Base-by-base conservation (phyloP, 1,140 invertebrate genomes). In the Drosophila willistoni region DNA sequence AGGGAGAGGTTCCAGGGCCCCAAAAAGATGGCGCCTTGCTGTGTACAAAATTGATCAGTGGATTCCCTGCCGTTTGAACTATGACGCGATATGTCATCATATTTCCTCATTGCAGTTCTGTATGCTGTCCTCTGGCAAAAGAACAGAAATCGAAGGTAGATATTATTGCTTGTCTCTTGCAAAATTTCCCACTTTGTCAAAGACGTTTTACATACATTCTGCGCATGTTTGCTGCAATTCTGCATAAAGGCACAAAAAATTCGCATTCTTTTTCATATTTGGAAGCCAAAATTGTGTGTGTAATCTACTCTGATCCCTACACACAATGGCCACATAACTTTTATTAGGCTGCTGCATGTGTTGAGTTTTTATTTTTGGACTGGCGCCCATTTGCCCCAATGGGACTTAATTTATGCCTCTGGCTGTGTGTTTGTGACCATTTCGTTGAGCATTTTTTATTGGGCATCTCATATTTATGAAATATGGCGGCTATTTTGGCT, bases 21-120 rank as follows among this genome's bases (percentile, higher is more conserved):
- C 71, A 74, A 82, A 91, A 91, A 89, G 90, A 91, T 91, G 91
- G 91, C 89, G 89, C 85, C 90, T 70, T 91, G 90, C 90, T 91
- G 90, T 82, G 90, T 90, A 81, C 77, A 91, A 91, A 91, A 91
- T 91, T 91, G 90, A 91, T 91, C 90, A 91, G 85, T 80, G 90
- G 91, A 91, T 81, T 91, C 90, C 90, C 90, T 91, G 90, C 90
- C 90, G 90, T 90, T 91, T 91, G 90, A 91, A 91, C 90, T 91
- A 91, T 91, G 90, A 91, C 90, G 90, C 90, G 90, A 91, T 91
- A 91, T 91, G 90, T 91, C 90, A 91, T 91, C 90, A 91, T 91
- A 91, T 91, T 91, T 91, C 63, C 73, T 89, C 68, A 54, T 71
- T 81, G 77, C 80, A 89, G 61, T 74, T 44, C 25, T 55, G 59